These are phyloP conservation scores for Ctenicera cuprea DNA, from an alignment of 2,888 invertebrate genomes.

Conservation along the genomic window DNA sequence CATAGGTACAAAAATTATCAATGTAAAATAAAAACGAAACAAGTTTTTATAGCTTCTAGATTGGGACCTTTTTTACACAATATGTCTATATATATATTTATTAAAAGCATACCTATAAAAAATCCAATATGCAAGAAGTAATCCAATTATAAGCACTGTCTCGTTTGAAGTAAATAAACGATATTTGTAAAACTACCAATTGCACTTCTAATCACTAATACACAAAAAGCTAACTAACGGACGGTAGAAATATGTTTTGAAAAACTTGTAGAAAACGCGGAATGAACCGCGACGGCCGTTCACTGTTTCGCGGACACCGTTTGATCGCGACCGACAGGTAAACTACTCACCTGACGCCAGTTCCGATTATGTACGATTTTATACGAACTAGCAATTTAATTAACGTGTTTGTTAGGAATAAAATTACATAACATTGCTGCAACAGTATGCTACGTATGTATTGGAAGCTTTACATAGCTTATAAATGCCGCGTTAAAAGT, in stretches of 20 bases:
- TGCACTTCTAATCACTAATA: slow-evolving; percentile 14
- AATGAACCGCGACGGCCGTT: slow-evolving; percentile 53
- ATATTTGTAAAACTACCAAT: background rate
- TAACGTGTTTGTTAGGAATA: slow-evolving; percentile 32
- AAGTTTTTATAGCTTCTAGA: no score
- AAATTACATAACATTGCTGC: slow-evolving; percentile 27
- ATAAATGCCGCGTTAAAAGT: background rate
- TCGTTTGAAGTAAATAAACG: background rate
- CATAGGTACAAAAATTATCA: no score
- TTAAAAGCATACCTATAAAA: slow-evolving; percentile 26
- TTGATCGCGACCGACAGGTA: slow-evolving; percentile 60
- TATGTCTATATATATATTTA: background rate
- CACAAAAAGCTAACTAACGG: slow-evolving; percentile 2
- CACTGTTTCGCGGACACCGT: slow-evolving; percentile 59
- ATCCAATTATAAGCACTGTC: slow-evolving; percentile 28
- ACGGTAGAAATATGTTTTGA: background rate
- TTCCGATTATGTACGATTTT: slow-evolving; percentile 55
- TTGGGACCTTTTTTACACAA: no score
- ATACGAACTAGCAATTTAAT: slow-evolving; percentile 56
- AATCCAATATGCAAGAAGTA: slow-evolving; percentile 44
- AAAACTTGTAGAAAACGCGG: slow-evolving; percentile 17
- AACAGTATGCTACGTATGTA: slow-evolving; percentile 5
- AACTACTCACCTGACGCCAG: slow-evolving; percentile 59
- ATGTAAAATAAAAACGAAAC: no score
- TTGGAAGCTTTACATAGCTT: background rate